Conservation (phyloP, 2,113 vertebrate species). For the Aptenodytes patagonicus region DNA sequence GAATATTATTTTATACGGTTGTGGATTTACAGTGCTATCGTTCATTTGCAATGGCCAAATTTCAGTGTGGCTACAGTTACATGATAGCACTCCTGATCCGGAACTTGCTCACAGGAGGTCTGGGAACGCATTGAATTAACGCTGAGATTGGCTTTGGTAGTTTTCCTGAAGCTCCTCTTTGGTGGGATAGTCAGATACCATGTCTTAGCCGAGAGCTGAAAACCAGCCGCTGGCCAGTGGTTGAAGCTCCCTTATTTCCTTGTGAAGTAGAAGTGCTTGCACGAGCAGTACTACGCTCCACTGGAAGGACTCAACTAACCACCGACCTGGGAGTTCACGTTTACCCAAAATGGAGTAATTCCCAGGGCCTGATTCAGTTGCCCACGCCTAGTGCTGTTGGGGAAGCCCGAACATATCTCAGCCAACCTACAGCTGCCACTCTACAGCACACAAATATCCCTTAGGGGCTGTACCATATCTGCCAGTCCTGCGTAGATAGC, state of each 20-base stretch:
- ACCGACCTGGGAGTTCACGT: not conserved
- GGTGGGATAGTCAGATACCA: not conserved
- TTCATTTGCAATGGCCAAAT: not conserved
- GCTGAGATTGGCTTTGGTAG: not conserved
- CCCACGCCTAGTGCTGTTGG: not conserved
- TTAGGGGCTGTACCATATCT: not conserved
- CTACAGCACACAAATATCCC: not conserved
- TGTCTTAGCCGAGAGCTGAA: not conserved
- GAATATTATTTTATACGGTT: not conserved
- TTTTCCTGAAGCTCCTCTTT: not conserved
- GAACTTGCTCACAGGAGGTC: not conserved
- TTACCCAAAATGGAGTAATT: not conserved
- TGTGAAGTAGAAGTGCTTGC: not conserved
- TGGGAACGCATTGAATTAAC: not conserved
- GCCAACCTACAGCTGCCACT: not conserved
- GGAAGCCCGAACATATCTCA: not conserved
- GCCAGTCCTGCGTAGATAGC: not conserved
- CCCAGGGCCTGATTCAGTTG: not conserved
- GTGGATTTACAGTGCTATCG: not conserved
- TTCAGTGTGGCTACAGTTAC: not conserved
- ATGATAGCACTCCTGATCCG: no score
- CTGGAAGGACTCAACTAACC: not conserved
- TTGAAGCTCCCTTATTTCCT: not conserved
- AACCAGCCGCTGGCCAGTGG: not conserved
- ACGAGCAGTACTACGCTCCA: not conserved